These are phyloP conservation scores for Lasioglossum marginatum DNA, from an alignment of 2,888 invertebrate genomes.

Conservation along the genomic window DNA sequence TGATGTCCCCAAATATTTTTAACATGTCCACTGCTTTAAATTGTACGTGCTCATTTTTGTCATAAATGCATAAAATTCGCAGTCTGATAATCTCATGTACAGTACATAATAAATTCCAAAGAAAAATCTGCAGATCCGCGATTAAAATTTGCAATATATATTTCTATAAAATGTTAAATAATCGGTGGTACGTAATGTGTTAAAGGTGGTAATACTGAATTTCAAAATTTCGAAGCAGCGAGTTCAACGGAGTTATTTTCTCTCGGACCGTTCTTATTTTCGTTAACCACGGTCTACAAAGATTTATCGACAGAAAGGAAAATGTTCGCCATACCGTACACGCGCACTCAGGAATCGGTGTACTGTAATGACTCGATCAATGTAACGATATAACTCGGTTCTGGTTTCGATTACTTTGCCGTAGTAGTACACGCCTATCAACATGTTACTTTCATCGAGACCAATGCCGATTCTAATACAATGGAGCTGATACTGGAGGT, in stretches of 20 bases:
- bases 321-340: background rate
- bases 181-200: background rate
- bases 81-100: no score
- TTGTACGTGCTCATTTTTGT: no score
- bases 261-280: background rate
- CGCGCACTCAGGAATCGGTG: conserved; percentile 1
- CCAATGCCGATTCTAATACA: background rate
- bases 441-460: background rate
- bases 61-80: no score
- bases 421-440: background rate
- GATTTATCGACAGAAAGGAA: background rate
- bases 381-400: conserved; percentile 9
- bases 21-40: no score
- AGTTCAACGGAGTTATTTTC: background rate
- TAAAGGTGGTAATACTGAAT: background rate
- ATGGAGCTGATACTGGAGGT: background rate
- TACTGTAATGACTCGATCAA: background rate
- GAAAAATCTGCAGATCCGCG: no score
- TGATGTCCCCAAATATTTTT: no score
- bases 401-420: background rate
- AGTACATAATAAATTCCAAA: no score
- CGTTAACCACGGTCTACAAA: background rate
- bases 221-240: background rate
- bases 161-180: background rate
- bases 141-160: no score